Conservation (phyloP, 1,140 invertebrate genomes). For the Nylanderia fulva region DNA sequence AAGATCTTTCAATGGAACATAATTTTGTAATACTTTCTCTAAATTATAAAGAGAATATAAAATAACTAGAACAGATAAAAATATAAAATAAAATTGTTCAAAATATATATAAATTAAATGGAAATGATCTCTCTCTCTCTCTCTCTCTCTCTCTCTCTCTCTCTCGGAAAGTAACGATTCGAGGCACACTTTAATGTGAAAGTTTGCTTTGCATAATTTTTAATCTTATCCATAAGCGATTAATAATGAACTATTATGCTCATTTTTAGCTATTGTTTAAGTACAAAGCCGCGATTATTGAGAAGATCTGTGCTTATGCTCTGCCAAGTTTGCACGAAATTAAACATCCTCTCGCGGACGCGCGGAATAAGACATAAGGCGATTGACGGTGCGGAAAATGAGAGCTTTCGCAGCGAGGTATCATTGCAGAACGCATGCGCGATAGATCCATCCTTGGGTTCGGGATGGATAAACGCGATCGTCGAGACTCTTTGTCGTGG, state of each 20-base stretch:
- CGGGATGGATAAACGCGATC: slow-evolving; percentile 33
- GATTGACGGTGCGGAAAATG: slow-evolving; percentile 30
- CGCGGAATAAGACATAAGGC: slow-evolving; percentile 35
- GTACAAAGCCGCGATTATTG: slow-evolving; percentile 22
- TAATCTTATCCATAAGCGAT: not conserved
- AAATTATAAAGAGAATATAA: not conserved
- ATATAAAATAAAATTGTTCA: not conserved
- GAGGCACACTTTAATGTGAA: not conserved
- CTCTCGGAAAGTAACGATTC: not conserved
- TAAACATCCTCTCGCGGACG: slow-evolving; percentile 40
- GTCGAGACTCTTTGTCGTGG: slow-evolving; percentile 28
- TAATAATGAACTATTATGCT: not conserved
- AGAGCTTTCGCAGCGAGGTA: not conserved
- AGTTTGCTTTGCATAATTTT: not conserved
- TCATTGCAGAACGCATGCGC: slow-evolving; percentile 56
- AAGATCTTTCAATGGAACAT: too few species aligned
- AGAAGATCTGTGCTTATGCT: slow-evolving; percentile 11
- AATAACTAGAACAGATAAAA: too few species aligned
- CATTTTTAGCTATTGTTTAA: slow-evolving; percentile 20
- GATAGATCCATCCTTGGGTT: slow-evolving; percentile 59
- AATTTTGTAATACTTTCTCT: too few species aligned
- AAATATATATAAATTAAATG: not conserved
- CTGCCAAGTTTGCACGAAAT: slow-evolving; percentile 60
- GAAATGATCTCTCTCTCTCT: too few species aligned
- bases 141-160: too few species aligned